Evolutionary conservation across 2,888 invertebrate genomes (phyloP).

Genomic region (Caenorhabditis sp.): DNA sequence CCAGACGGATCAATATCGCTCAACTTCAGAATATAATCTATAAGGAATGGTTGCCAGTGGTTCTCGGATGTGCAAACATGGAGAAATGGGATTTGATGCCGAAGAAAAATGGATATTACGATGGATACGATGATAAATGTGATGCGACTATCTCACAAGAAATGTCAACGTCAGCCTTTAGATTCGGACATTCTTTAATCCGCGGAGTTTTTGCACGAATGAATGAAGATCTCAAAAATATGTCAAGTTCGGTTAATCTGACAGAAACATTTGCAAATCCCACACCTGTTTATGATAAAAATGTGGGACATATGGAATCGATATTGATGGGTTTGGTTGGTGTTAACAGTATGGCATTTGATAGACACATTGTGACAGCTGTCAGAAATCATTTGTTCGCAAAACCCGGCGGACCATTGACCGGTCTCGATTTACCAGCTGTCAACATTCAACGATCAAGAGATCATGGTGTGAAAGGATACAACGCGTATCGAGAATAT

Average conservation of each 20-base stretch:
- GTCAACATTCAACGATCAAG: conserved; percentile 86
- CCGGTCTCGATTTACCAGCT: conserved; percentile 82
- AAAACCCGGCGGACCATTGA: conserved; percentile 66
- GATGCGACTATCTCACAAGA: conserved; percentile 84
- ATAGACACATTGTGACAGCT: conserved; percentile 65
- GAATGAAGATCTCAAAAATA: conserved; percentile 55
- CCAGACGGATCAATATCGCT: conserved; percentile 72
- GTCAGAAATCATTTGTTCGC: conserved; percentile 84
- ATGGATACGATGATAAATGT: conserved; percentile 77
- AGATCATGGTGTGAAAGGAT: conserved; percentile 85
- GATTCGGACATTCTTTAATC: conserved; percentile 79
- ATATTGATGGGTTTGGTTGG: conserved; percentile 70
- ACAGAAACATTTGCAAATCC: conserved; percentile 65
- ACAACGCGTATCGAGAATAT: conserved; percentile 79
- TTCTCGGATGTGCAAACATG: conserved; percentile 81
- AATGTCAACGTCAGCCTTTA: conserved; percentile 81
- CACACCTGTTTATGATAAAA: conserved; percentile 61
- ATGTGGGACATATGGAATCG: conserved; percentile 69
- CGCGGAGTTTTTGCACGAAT: conserved; percentile 80
- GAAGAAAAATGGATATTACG: conserved; percentile 74
- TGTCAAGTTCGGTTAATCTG: conserved; percentile 42
- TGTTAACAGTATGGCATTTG: conserved; percentile 66
- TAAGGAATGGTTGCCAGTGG: conserved; percentile 79
- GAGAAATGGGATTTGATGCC: conserved; percentile 87
- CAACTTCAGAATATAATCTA: conserved; percentile 75